A percentile compares a stretch with the other conserved stretches of the same genome.
phyloP scores from a whole-genome alignment of 2,113 vertebrate genomes.

The Ursus arctos region DNA sequence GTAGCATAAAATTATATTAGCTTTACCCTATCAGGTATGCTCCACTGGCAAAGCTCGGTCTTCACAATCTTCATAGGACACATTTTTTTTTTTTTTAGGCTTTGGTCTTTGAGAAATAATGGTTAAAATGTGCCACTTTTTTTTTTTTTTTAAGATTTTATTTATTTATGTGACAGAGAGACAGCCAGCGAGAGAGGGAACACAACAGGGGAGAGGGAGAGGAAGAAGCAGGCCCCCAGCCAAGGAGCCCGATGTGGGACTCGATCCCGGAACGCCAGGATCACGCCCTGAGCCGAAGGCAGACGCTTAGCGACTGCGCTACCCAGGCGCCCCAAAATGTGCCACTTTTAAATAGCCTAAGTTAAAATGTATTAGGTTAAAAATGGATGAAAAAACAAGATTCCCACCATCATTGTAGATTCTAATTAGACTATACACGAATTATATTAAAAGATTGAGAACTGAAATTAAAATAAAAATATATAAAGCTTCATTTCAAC shows the following conservation, averaged over 20 bases:
- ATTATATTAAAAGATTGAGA: slow-evolving; percentile 17
- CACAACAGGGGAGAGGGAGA: too few species aligned
- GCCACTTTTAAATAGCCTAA: slow-evolving; percentile 24
- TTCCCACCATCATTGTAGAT: background rate
- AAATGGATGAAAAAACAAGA: slow-evolving; percentile 45
- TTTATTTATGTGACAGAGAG: too few species aligned
- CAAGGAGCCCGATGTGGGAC: too few species aligned
- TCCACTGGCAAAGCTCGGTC: background rate
- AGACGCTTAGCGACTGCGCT: too few species aligned
- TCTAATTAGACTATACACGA: background rate
- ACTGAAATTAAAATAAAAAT: slow-evolving; percentile 34
- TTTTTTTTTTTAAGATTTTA: background rate
- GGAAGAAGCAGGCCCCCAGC: too few species aligned
- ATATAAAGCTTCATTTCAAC: slow-evolving; percentile 17
- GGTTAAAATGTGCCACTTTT: slow-evolving; percentile 26
- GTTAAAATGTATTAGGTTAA: slow-evolving; percentile 11
- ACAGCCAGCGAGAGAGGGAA: too few species aligned
- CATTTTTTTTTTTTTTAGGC: background rate
- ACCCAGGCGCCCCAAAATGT: background rate
- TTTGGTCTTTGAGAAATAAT: background rate
- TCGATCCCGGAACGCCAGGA: too few species aligned
- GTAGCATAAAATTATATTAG: background rate
- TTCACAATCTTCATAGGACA: background rate
- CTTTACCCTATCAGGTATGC: background rate
- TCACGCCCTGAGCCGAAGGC: too few species aligned